A percentile compares a stretch with the other conserved stretches of the same genome.
Conservation (phyloP, 2,888 invertebrate species). For the Norana najaformis region DNA sequence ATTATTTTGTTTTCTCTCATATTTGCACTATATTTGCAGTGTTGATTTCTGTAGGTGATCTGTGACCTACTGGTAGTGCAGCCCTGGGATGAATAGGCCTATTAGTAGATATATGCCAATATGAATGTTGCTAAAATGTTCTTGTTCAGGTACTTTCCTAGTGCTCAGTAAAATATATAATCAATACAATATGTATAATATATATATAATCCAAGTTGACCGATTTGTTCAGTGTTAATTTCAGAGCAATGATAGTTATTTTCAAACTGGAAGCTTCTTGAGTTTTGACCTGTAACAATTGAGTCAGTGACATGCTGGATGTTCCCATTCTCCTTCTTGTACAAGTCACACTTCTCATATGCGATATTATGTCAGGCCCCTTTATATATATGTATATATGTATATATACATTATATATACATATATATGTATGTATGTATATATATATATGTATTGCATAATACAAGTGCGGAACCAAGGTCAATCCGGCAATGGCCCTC, state of each 20-base stretch:
- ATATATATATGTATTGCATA: neutral
- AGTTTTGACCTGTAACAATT: neutral
- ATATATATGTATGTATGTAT: neutral
- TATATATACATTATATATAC: neutral
- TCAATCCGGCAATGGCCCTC: neutral
- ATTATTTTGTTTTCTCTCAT: neutral
- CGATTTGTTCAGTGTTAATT: neutral
- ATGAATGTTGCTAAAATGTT: neutral
- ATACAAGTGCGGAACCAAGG: neutral
- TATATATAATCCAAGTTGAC: too few species aligned
- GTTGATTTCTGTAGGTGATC: neutral
- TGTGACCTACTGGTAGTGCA: neutral
- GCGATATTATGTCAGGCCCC: neutral
- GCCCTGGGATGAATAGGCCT: neutral
- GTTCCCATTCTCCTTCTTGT: neutral
- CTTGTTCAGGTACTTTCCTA: neutral
- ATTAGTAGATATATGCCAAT: neutral
- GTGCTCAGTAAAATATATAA: too few species aligned
- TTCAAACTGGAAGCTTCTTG: neutral
- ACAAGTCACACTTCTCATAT: neutral
- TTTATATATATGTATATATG: neutral
- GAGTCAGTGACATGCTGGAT: neutral
- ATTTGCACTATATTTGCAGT: neutral
- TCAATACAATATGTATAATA: too few species aligned
- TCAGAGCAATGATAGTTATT: conserved; percentile 13